Evolutionary conservation across 2,797 vertebrate genomes (phyloP).

Genomic region (Chiroxiphia lanceolata): DNA sequence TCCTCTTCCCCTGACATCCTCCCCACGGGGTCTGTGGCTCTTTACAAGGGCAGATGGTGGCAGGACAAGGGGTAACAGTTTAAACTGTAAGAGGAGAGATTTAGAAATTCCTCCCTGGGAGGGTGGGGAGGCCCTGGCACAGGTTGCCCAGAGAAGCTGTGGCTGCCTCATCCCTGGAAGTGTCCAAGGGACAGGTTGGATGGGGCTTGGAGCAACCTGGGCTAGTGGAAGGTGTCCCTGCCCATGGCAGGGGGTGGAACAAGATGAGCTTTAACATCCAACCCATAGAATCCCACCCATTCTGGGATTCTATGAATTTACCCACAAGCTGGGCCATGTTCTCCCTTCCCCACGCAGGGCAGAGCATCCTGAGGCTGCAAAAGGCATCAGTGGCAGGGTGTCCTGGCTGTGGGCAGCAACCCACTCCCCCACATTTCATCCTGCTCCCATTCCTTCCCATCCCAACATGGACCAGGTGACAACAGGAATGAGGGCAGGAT

Average conservation of each 20-base stretch:
- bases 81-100: background rate
- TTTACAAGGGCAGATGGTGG: no score
- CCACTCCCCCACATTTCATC: no score
- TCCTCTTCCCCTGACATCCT: background rate
- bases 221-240: background rate
- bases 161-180: background rate
- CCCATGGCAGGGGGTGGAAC: no score
- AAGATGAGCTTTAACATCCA: background rate
- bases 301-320: background rate
- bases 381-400: rapidly evolving
- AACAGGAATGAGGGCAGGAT: background rate
- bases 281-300: background rate
- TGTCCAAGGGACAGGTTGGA: background rate
- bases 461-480: background rate
- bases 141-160: background rate
- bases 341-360: background rate
- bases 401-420: background rate
- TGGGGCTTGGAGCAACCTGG: rapidly evolving
- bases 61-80: background rate
- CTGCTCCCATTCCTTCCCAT: background rate
- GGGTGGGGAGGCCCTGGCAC: background rate
- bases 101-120: background rate
- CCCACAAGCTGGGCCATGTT: background rate
- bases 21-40: rapidly evolving
- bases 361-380: background rate